Evolutionary conservation across 2,113 vertebrate genomes (phyloP), one percentile per base, ranked within the genome.

Genomic region (Eonycteris spelaea): DNA sequence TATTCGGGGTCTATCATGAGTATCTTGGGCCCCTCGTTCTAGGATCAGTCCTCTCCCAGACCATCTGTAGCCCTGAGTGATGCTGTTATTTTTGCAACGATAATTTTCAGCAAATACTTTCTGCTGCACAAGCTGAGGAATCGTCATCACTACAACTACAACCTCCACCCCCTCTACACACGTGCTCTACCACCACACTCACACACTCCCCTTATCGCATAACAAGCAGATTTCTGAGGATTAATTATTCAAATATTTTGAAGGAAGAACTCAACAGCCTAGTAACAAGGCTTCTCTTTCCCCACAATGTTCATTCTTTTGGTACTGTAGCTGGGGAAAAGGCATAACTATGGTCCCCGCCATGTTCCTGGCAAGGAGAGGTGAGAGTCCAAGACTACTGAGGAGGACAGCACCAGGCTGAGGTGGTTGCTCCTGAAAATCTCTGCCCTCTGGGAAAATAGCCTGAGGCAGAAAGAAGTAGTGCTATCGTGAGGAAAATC

Each of bases 401-500:
- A 63, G 13, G 67, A 82, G 35, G 3, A 45, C 0, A 22, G 24
- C 6, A 45, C 28, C 22, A 18, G 26, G 7, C 2, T 4, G 21
- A 83, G 16, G 55, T 16, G 11, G 4, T 65, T 16, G 9, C 7
- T 59, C 40, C 7, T 40, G 33, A 65, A 67, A 38, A 92, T 22
- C 51, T 33, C 21, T 40, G 28, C 53, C n/a, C 19, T 71, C 48
- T 13, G 33, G 13, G 15, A 48, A 86, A 68, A 63, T 0, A 22
- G 21, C 26, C 7, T 15, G 16, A 53, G 78, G 57, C 19, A 70
- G 55, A 90, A 12, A 65, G 4, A 9, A n/a, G 43, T 1, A 4
- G 24, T 7, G 38, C 43, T 63, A 10, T 15, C 33, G 3, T 12
- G 15, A 63, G 75, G n/a, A 51, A 78, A 79, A 70, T 6, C 19